phyloP scores from a whole-genome alignment of 2,113 vertebrate genomes.

The Lota lota region DNA sequence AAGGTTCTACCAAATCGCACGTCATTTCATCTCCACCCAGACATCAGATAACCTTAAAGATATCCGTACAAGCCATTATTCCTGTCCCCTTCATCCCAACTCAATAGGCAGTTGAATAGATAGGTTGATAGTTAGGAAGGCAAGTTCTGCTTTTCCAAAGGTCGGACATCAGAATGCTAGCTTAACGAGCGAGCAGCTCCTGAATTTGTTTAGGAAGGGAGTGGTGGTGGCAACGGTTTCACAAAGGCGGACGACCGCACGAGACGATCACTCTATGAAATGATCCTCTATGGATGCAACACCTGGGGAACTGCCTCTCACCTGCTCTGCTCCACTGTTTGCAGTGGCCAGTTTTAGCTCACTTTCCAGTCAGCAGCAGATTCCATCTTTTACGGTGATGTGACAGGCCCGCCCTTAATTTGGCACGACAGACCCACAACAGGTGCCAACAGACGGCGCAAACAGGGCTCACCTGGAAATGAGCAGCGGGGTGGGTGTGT shows the following conservation, averaged over 20 bases:
- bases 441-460: constrained; percentile 33
- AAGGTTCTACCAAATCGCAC: too few relatives aligned
- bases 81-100: not conserved
- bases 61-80: constrained; percentile 1
- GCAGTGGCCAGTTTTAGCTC: not conserved
- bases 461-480: constrained; percentile 22
- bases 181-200: constrained; percentile 14
- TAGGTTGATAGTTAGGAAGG: not conserved
- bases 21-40: too few relatives aligned
- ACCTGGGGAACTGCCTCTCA: constrained; percentile 33
- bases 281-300: constrained; percentile 12
- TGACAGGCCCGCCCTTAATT: constrained; percentile 18
- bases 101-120: constrained; percentile 13
- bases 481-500: constrained; percentile 6
- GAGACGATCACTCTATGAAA: constrained; percentile 22
- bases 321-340: constrained; percentile 27
- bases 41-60: not conserved
- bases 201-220: constrained; percentile 50
- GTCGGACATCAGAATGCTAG: constrained; percentile 10
- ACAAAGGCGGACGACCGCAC: constrained; percentile 21
- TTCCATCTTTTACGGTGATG: constrained; percentile 26
- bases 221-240: constrained; percentile 34
- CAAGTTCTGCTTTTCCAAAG: constrained; percentile 19
- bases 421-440: constrained; percentile 15
- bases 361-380: constrained; percentile 20